Evolutionary conservation across 2,888 invertebrate species (phyloP).

Genomic region (Hedychridium roseum): DNA sequence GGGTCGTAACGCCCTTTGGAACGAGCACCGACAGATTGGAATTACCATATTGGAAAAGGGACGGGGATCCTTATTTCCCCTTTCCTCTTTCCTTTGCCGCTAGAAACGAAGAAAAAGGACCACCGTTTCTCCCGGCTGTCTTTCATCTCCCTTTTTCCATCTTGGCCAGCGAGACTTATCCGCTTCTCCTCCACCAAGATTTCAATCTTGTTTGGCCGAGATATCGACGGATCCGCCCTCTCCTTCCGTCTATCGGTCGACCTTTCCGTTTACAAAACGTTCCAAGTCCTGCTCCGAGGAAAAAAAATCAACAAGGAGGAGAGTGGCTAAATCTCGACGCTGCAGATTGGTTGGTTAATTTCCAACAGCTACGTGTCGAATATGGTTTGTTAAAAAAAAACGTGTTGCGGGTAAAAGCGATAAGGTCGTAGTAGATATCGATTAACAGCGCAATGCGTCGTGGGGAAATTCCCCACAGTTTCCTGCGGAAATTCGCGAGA

Average conservation of each 20-base stretch:
- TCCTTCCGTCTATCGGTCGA: too few species aligned
- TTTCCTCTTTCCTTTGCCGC: constrained; percentile 29
- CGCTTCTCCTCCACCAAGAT: constrained; percentile 49
- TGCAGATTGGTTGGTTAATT: too few species aligned
- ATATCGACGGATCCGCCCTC: constrained; percentile 43
- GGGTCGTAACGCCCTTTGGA: constrained; percentile 23
- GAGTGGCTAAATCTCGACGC: too few species aligned
- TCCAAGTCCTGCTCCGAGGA: constrained; percentile 3
- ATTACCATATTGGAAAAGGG: constrained; percentile 54
- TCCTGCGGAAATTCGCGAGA: constrained; percentile 46
- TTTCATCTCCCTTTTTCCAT: constrained; percentile 46
- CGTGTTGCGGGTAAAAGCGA: too few species aligned
- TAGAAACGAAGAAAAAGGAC: constrained; percentile 7
- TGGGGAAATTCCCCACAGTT: constrained; percentile 35
- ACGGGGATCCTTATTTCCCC: constrained; percentile 50
- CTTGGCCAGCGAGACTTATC: constrained; percentile 40
- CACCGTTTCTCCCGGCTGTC: constrained; percentile 23
- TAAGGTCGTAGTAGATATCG: too few species aligned
- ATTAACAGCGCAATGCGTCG: constrained; percentile 25
- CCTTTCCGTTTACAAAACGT: too few species aligned
- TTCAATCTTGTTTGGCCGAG: constrained; percentile 54
- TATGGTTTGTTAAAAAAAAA: too few species aligned
- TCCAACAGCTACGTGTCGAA: too few species aligned
- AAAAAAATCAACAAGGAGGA: too few species aligned
- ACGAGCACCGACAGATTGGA: constrained; percentile 51